These are phyloP conservation scores for Notospermus geniculatus DNA, from an alignment of 1,140 invertebrate genomes.

Conservation along the genomic window DNA sequence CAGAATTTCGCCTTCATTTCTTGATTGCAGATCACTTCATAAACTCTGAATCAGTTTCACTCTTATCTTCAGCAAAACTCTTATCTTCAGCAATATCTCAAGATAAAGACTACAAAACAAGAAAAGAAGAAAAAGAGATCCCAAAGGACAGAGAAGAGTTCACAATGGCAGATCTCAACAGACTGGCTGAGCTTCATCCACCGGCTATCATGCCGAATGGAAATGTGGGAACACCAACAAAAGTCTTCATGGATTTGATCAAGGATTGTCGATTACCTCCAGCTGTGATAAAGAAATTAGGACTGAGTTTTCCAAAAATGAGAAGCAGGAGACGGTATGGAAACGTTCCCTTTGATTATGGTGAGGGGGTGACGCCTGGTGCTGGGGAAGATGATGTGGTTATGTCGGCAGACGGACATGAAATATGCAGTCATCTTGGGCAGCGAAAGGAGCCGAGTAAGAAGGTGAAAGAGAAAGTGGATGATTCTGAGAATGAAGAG, in stretches of 20 bases:
- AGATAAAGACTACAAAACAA: slow-evolving; percentile 28
- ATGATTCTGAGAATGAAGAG: background rate
- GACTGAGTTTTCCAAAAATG: slow-evolving; percentile 49
- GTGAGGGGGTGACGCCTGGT: slow-evolving; percentile 15
- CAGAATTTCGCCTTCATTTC: background rate
- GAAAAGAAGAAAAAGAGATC: slow-evolving; percentile 36
- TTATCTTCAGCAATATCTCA: slow-evolving; percentile 55
- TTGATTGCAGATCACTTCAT: slow-evolving; percentile 5
- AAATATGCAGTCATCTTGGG: background rate
- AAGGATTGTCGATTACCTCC: slow-evolving; percentile 59
- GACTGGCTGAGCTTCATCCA: slow-evolving; percentile 57
- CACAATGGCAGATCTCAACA: slow-evolving; percentile 42
- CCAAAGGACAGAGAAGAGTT: slow-evolving; percentile 40
- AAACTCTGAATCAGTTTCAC: background rate
- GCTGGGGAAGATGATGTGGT: background rate
- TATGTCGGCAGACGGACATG: slow-evolving; percentile 10
- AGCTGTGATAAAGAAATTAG: slow-evolving; percentile 60
- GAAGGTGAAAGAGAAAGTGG: slow-evolving; percentile 8
- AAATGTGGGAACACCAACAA: slow-evolving; percentile 64
- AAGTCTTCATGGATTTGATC: slow-evolving; percentile 59
- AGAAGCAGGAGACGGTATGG: slow-evolving; percentile 56
- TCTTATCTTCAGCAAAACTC: no score
- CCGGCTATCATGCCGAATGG: slow-evolving; percentile 60
- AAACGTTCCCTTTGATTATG: slow-evolving; percentile 60
- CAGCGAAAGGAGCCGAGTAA: slow-evolving; percentile 42